Evolutionary conservation across 2,888 invertebrate genomes (phyloP).

Genomic region (Blastobasis lacticolella): DNA sequence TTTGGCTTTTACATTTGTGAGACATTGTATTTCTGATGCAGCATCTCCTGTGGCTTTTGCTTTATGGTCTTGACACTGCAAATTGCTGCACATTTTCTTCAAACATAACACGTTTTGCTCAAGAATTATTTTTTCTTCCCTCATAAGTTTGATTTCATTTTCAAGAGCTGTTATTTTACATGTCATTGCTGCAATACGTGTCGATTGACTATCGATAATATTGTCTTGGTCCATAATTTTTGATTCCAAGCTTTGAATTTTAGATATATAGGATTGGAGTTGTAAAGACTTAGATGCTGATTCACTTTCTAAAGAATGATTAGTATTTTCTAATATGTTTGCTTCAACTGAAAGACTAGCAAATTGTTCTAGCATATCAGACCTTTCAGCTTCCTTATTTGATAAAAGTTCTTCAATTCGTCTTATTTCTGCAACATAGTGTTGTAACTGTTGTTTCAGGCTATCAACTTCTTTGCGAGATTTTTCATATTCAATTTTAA

Average conservation of each 20-base stretch:
- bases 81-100: slow-evolving; percentile 59
- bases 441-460: slow-evolving; percentile 83
- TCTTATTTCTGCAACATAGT: slow-evolving; percentile 87
- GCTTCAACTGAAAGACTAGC: slow-evolving; percentile 85
- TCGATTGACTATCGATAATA: slow-evolving; percentile 51
- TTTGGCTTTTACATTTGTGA: slow-evolving; percentile 73
- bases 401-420: slow-evolving; percentile 84
- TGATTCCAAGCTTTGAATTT: slow-evolving; percentile 77
- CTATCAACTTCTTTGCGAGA: slow-evolving; percentile 82
- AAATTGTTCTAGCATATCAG: slow-evolving; percentile 87
- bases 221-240: slow-evolving; percentile 68
- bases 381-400: slow-evolving; percentile 84
- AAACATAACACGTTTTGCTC: slow-evolving; percentile 59
- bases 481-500: slow-evolving; percentile 79
- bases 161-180: slow-evolving; percentile 54
- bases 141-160: slow-evolving; percentile 58
- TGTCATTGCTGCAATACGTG: slow-evolving; percentile 48
- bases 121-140: slow-evolving; percentile 55
- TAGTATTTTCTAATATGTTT: slow-evolving; percentile 83
- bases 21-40: slow-evolving; percentile 57
- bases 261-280: slow-evolving; percentile 60
- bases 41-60: slow-evolving; percentile 35
- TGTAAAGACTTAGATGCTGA: slow-evolving; percentile 79
- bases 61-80: slow-evolving; percentile 39
- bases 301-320: slow-evolving; percentile 85